Evolutionary conservation across 2,888 invertebrate species (phyloP), one percentile per base, ranked within the genome.

Genomic region (Pseudoips prasinana): DNA sequence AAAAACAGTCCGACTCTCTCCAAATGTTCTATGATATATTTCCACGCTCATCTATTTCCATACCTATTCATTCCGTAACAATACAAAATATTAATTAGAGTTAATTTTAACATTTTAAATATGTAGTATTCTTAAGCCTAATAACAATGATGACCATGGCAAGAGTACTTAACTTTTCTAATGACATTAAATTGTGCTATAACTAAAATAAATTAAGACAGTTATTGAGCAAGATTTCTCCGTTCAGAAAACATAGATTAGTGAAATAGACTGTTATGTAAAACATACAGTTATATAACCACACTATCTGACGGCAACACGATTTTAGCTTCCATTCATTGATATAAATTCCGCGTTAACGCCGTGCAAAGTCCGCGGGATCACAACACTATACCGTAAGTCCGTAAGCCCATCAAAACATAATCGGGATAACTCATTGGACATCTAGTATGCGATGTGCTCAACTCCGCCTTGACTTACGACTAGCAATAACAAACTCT

Each of bases 341-440:
- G 64, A 73, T 64, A 70, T 73, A 79, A 75, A 79, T 77, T 74
- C 66, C 52, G 41, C 39, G 24, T 54, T 67, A 70, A 75, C 48
- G 25, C 48, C 43, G 37, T 29, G 51, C 65, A 59, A 73, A 78
- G 70, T 73, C 78, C 70, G 46, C 41, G 48, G 64, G 67, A 78
- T 81, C 83, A 78, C 73, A 83, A 80, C 80, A 78, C 66, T 64
- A 60, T 55, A 62, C 69, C 49, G 65, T 63, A 64, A 65, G 67
- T 69, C 69, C 49, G 65, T 63, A 64, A 65, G 67, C 70, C 73
- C 71, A 79, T 80, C 81, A 82, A 76, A 82, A 83, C 74, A 83
- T 62, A 63, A 72, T 66, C 60, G 60, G 68, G 64, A 75, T 79
- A 72, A 70, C 61, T 60, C 59, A 65, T 68, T 67, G 59, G 68